Conservation (phyloP, 2,113 vertebrate genomes). For the Pterophyllum scalare region DNA sequence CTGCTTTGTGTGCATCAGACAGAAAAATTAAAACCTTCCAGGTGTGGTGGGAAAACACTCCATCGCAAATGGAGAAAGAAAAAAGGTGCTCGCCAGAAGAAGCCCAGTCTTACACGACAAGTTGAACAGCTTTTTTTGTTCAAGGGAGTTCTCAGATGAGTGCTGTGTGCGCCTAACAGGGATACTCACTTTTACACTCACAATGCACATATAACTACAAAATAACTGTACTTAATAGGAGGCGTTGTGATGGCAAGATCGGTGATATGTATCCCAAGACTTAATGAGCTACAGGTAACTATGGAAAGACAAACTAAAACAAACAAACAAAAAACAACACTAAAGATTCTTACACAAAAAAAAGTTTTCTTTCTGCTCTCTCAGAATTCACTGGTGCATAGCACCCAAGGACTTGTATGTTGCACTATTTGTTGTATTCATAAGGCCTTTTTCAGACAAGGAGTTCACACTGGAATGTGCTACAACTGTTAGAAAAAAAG, state of each 20-base stretch:
- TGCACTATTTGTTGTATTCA: constrained; percentile 48
- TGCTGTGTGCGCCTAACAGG: not conserved
- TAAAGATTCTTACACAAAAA: constrained; percentile 6
- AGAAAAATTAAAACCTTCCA: not conserved
- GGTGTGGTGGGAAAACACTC: not conserved
- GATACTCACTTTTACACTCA: not conserved
- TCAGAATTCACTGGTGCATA: constrained; percentile 52
- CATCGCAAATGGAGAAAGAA: constrained; percentile 15
- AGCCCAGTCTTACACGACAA: not conserved
- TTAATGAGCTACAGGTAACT: not conserved
- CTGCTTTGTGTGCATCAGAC: not conserved
- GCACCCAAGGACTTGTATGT: constrained; percentile 42
- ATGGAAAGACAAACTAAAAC: constrained; percentile 22
- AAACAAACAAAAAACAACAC: constrained; percentile 1
- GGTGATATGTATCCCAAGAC: constrained; percentile 40
- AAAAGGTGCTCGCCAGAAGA: constrained; percentile 23
- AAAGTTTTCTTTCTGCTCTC: constrained; percentile 6
- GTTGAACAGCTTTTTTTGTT: constrained; percentile 11
- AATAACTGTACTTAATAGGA: not conserved
- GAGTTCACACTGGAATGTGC: constrained; percentile 76
- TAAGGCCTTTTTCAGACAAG: constrained; percentile 74
- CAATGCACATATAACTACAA: not conserved
- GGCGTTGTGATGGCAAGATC: not conserved
- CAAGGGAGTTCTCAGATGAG: not conserved
- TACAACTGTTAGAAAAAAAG: constrained; percentile 26